Evolutionary conservation across 2,888 invertebrate genomes (phyloP), one percentile per base, ranked within the genome.

Genomic region (Aphodius sticticus): DNA sequence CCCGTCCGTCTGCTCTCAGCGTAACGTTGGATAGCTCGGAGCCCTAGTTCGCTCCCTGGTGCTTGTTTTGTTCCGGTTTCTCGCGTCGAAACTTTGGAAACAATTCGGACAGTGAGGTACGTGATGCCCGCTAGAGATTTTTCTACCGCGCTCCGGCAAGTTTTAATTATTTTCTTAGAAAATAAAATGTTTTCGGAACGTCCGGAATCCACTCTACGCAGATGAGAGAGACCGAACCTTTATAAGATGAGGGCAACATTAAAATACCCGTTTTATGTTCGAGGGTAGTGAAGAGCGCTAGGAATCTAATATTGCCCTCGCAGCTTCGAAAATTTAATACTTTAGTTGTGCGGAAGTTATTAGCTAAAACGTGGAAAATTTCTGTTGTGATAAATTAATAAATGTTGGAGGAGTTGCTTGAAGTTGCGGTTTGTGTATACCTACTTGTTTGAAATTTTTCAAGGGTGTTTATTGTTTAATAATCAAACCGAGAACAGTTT

Each of bases 101-200:
- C 74, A 74, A 74, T 74, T 37, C 74, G 74, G 74, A 36, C 35
- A 35, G 74, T 36, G 36, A 7, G 74, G 26, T 37, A 36, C 74
- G 74, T 15, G 74, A 74, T 74, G 35, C 37, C 37, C 37, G 36
- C 36, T 74, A n/a, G 74, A n/a, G 35, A n/a, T 74, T 74, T 70
- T 70, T 26, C 70, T n/a, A 15, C 74, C 74, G 26, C 36, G n/a
- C 70, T 74, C 35, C 74, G 71, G 71, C 74, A 74, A 74, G 74
- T 74, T 74, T 74, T 74, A 74, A 74, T 74, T 74, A 74, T 74
- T 36, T 74, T 36, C 74, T 37, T n/a, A 35, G 26, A 37, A 74
- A 74, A 36, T 74, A 74, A 74, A 74, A 74, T 74, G 74, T 74
- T 74, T 74, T 74, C 35, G 74, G 74, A 74, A 74, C 74, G 74